Evolutionary conservation across 2,888 invertebrate genomes (phyloP).

Genomic region (Drosophila nr. perissopoda): DNA sequence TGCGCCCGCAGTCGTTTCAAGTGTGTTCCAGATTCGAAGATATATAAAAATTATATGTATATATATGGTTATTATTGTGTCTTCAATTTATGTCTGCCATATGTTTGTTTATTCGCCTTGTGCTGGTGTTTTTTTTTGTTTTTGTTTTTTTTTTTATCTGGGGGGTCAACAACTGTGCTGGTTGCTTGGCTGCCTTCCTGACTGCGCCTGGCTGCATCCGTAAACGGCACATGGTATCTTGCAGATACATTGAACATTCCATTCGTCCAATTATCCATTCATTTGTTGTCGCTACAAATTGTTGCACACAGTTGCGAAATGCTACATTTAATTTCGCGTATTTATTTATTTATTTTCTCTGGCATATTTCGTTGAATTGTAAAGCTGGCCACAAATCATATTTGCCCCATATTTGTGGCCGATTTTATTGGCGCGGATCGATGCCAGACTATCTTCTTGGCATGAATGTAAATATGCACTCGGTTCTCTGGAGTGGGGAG

Average conservation of each 20-base stretch:
- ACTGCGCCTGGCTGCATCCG: conserved; percentile 22
- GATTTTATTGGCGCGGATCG: conserved; percentile 68
- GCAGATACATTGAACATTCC: conserved; percentile 41
- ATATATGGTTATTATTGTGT: conserved; percentile 46
- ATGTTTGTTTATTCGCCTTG: conserved; percentile 57
- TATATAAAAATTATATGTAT: conserved; percentile 1
- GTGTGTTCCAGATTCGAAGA: conserved; percentile 49
- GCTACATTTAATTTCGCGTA: conserved; percentile 40
- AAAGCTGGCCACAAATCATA: conserved; percentile 59
- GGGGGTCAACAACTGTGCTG: conserved; percentile 66
- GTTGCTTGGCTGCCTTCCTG: not conserved
- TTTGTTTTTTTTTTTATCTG: conserved; percentile 18
- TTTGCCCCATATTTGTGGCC: conserved; percentile 37
- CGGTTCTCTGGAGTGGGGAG: conserved; percentile 11
- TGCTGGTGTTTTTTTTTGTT: conserved; percentile 8
- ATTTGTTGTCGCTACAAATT: conserved; percentile 59
- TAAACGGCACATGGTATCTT: conserved; percentile 33
- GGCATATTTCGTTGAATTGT: conserved; percentile 50
- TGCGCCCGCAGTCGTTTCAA: conserved; percentile 59
- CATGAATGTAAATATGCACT: conserved; percentile 64
- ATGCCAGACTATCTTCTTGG: conserved; percentile 77
- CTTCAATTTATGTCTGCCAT: conserved; percentile 73
- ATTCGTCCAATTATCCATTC: conserved; percentile 44
- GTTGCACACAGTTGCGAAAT: conserved; percentile 26
- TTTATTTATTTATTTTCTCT: conserved; percentile 59